Evolutionary conservation across 2,888 invertebrate species (phyloP), one percentile per base, ranked within the genome.

Genomic region (Nipponacmea schrenckii): DNA sequence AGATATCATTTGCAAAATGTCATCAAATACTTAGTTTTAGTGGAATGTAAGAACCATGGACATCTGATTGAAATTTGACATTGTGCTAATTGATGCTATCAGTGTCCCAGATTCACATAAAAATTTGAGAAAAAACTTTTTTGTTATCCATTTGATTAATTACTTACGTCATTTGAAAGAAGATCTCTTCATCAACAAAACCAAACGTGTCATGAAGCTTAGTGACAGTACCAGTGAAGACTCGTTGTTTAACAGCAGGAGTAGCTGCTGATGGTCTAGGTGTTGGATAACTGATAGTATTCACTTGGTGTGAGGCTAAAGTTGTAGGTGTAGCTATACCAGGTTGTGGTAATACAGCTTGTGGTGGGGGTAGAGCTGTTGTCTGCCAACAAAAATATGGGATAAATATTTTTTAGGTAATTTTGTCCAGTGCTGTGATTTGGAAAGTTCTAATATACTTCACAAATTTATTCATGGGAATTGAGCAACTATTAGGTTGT

Each of bases 131-230:
- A n/a, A n/a, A n/a, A n/a, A n/a, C n/a, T n/a, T n/a, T n/a, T n/a
- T n/a, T n/a, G n/a, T n/a, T n/a, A n/a, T n/a, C n/a, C 39, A 39
- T 24, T 24, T 14, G 3, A 20, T 48, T 12, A 56, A 56, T 24
- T 24, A 73, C 77, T 77, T 86, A 92, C 92, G 91, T 92, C 45
- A 94, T 94, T 91, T 96, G 96, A 88, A 98, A 98, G 87, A 97
- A 97, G 5, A 98, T 96, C 90, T 98, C 97, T 85, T 97, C 96
- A 89, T 98, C 97, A 15, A 98, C 95, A 89, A 98, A 96, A 56
- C 98, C 97, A 89, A 97, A 98, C 86, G 95, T 96, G 83, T 96
- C 96, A 87, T 96, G 95, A 64, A 95, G 92, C 90, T 97, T 97
- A 0, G 97, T 97, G 15, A 98, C 95, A 3, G 94, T 94, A n/a